Base-by-base conservation (phyloP, 1,140 invertebrate species). In the Proctacanthus coquilletti region DNA sequence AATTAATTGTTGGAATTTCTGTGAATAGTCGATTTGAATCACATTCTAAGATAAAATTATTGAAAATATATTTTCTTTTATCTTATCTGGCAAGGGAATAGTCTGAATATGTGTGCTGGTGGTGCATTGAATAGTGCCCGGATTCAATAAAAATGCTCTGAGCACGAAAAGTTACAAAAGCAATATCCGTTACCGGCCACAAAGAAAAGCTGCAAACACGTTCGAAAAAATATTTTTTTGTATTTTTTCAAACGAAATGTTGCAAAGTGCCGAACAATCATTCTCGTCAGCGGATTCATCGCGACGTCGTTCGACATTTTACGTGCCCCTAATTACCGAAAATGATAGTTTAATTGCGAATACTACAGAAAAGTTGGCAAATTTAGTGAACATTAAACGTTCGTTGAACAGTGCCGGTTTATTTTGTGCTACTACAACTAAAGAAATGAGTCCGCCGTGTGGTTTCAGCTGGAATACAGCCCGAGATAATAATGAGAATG, bases 261-360 rank as follows among this genome's bases (percentile, higher is more conserved):
- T 38, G 37, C 37, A 38, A 38, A 38, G n/a, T 9, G 14, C 14
- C 15, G 37, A 38, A 38, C 36, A 21, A 38, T n/a, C n/a, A n/a
- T n/a, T n/a, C n/a, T n/a, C 21, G 15, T 20, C 34, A 33, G 31
- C 31, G 5, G 57, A 60, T 27, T 48, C 55, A 19, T 47, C 53
- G 33, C 56, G 67, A 10, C 64, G 70, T 21, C 65, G 68, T 33
- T 72, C 70, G 33, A 66, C 69, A 37, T 72, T 72, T 55, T 72
- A 72, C 47, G 66, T 72, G 37, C 68, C 70, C 42, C 51, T 72
- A 38, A 66, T 70, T 13, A 59, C 53, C 6, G 53, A 55, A 15
- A 21, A 39, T 20, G 18, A 34, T 18, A 4, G 5, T 5, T 6
- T 32, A 32, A 32, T 32, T 32, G 6, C 15, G 15, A 27, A 27